Base-by-base conservation (phyloP, 2,888 invertebrate genomes). In the Alviniconcha strummeri region DNA sequence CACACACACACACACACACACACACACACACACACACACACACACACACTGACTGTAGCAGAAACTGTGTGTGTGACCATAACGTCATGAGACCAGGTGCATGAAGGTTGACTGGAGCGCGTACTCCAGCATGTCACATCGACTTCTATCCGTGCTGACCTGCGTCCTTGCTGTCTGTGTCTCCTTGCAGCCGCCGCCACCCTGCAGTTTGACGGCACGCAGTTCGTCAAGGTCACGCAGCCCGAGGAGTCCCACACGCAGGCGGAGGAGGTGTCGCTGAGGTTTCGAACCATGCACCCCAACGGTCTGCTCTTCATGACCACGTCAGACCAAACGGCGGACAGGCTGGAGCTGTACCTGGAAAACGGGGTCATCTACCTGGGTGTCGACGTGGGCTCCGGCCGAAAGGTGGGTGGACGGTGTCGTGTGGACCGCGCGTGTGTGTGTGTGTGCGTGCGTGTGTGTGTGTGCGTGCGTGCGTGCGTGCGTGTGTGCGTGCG, bases 151-250 rank as follows among this genome's bases (percentile, higher is more conserved):
- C 15, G 64, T 64, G 15, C 64, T 15, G 64, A 64, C 15, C 64
- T 64, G 64, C 15, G 15, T 64, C 15, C 11, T 64, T 64, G 64
- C 64, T 13, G 15, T 36, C 36, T 55, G 52, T 54, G 36, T 71
- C n/a, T 19, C 52, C 11, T 94, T 94, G 84, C 95, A 96, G 98
- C 97, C 93, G 97, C 98, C 0, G 96, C 97, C 9, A 97, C 97
- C 3, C 95, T 98, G 86, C 96, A 96, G 90, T 96, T 98, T 91
- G 98, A 98, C 92, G 98, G 98, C 69, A 96, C 96, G 55, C 97
- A 98, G 93, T 97, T 97, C 92, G 96, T 98, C 94, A 96, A 96
- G 69, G 96, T 97, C 7, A 95, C 96, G 78, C 94, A 94, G 88
- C 90, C 96, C 84, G 95, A 96, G n/a, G 96, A 96, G 86, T 96